Evolutionary conservation across 2,888 invertebrate genomes (phyloP), one percentile per base, ranked within the genome.

Genomic region (Hirtodrosophila trivittata): DNA sequence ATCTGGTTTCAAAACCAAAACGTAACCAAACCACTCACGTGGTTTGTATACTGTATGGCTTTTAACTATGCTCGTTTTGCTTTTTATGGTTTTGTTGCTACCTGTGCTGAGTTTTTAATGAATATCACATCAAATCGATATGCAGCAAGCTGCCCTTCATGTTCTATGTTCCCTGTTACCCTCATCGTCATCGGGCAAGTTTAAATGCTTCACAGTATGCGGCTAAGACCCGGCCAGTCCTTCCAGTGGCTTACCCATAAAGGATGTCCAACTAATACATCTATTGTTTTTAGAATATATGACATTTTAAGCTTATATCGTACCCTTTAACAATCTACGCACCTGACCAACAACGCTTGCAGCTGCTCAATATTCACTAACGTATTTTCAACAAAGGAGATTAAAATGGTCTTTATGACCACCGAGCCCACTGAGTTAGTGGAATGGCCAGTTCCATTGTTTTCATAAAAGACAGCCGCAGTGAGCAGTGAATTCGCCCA

Each of bases 121-220:
- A 74, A 83, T 80, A 82, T 76, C 80, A 63, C 75, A 80, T 82
- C 84, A 69, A 83, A 82, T 86, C 81, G 66, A 76, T 83, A 83
- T 75, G 70, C 77, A 64, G 66, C 64, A 46, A 72, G 65, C 62
- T 65, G 51, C 37, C 28, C 28, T 46, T 51, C 49, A 42, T 41
- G 47, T 45, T 13, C 14, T 18, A 37, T 18, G 30, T n/a, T n/a
- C 9, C 30, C 9, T 6, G 18, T 21, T 21, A 21, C 2, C 18
- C 2, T 21, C 18, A 21, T 3, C 18, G 5, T 21, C 18, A 21
- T 3, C 18, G 18, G 3, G 18, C 18, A 21, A 21, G 3, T 21
- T 21, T 5, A 21, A 21, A 21, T 21, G 18, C 18, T 21, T 21
- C 18, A 21, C 5, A 2, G 18, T 5, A 2, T 21, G 18, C 18